These are phyloP conservation scores for Oxyruncus cristatus DNA, from an alignment of 2,113 vertebrate species.

Conservation along the genomic window DNA sequence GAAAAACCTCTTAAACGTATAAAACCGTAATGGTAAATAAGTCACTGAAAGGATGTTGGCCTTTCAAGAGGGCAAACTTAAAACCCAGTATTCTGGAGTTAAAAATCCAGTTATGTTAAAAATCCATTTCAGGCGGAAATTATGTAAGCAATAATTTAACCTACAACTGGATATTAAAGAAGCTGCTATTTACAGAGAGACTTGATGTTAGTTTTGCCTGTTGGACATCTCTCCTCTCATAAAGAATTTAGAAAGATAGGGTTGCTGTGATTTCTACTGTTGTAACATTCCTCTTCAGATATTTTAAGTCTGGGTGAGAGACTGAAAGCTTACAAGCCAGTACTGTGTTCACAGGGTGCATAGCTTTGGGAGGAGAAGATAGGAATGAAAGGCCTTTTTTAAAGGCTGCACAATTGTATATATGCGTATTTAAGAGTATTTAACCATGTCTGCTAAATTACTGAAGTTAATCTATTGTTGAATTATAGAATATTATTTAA, in stretches of 20 bases:
- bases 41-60: not conserved
- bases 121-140: not conserved
- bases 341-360: not conserved
- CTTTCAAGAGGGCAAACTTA: not conserved
- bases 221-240: not conserved
- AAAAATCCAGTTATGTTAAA: not conserved
- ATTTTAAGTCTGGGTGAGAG: not conserved
- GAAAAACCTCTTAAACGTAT: not conserved
- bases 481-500: slow-evolving; percentile 43
- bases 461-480: slow-evolving; percentile 30
- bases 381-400: slow-evolving; percentile 19
- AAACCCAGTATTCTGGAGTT: not conserved
- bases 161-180: slow-evolving; percentile 19
- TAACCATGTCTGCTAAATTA: slow-evolving; percentile 37
- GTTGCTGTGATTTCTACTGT: not conserved
- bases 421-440: slow-evolving; percentile 49
- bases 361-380: not conserved
- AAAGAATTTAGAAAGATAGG: not conserved
- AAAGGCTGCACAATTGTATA: slow-evolving; percentile 13
- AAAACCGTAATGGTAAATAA: not conserved
- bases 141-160: not conserved
- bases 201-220: not conserved
- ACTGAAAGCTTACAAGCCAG: slow-evolving; percentile 14
- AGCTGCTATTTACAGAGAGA: slow-evolving; percentile 12
- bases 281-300: slow-evolving; percentile 17